Percentiles rank a stretch among this genome's conserved stretches.
Evolutionary conservation across 1,140 invertebrate species (phyloP).

Genomic region (Calycopis cecrops): DNA sequence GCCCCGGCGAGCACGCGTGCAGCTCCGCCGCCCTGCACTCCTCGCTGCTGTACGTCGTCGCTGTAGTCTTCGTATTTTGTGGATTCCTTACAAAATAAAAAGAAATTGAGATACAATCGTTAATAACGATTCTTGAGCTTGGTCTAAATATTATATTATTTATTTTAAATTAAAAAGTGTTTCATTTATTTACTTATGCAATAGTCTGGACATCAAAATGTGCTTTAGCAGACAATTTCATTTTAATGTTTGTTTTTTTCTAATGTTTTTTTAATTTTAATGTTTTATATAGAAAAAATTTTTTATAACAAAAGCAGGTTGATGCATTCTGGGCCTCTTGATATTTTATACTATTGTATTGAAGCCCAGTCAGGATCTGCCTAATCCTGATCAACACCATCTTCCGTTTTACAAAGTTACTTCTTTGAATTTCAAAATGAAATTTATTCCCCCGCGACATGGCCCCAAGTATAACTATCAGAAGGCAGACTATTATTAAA

Average conservation of each 20-base stretch:
- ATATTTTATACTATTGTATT: not conserved
- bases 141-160: no score
- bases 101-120: no score
- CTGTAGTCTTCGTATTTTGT: no score
- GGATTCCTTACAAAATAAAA: no score
- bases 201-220: no score
- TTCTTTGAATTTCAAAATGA: not conserved
- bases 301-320: not conserved
- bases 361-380: not conserved
- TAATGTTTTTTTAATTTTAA: no score
- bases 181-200: no score
- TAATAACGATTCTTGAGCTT: no score
- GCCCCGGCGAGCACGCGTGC: constrained; percentile 36
- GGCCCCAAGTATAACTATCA: not conserved
- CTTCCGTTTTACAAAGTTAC: not conserved
- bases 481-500: not conserved
- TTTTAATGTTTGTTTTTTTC: no score
- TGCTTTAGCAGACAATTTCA: no score
- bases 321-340: not conserved
- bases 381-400: not conserved
- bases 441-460: not conserved
- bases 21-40: constrained; percentile 14
- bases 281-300: no score
- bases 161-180: no score
- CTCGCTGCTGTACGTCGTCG: not conserved